Conservation (phyloP, 2,888 invertebrate species). For the Parnassius smintheus region DNA sequence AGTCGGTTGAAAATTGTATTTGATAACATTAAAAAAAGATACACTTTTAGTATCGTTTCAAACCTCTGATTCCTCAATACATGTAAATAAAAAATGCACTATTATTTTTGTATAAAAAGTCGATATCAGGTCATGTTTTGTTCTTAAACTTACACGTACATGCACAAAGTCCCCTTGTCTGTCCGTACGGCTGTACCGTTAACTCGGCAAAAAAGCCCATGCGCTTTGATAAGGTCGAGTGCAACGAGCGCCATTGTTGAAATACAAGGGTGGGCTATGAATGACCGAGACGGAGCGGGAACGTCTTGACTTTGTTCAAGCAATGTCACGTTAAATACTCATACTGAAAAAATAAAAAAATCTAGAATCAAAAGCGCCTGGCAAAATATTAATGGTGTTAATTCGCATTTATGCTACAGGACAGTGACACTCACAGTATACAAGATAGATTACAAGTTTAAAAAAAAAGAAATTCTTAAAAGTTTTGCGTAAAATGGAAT, state of each 20-base stretch:
- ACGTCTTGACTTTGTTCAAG: conserved; percentile 12
- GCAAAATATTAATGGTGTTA: neutral
- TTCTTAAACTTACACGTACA: neutral
- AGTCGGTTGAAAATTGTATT: no score
- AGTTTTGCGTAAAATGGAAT: no score
- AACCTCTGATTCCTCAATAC: no score
- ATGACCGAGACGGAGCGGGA: conserved; percentile 22
- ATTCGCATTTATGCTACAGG: no score
- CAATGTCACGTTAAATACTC: neutral
- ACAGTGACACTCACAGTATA: no score
- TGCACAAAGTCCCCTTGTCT: conserved; percentile 22
- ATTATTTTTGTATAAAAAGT: neutral
- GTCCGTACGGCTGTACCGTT: conserved; percentile 30
- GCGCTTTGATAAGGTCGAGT: conserved; percentile 32
- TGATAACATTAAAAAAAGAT: no score
- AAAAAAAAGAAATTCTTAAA: no score
- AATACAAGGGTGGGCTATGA: conserved; percentile 25
- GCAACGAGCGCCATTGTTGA: conserved; percentile 29
- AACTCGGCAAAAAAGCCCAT: conserved; percentile 31
- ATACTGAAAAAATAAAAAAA: neutral
- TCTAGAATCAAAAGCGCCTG: neutral
- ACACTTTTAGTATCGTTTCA: no score
- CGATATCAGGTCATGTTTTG: conserved; percentile 1
- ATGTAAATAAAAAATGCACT: no score
- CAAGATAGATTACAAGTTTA: no score